Evolutionary conservation across 2,797 vertebrate genomes (phyloP), one percentile per base, ranked within the genome.

Genomic region (Scolopax rusticola): DNA sequence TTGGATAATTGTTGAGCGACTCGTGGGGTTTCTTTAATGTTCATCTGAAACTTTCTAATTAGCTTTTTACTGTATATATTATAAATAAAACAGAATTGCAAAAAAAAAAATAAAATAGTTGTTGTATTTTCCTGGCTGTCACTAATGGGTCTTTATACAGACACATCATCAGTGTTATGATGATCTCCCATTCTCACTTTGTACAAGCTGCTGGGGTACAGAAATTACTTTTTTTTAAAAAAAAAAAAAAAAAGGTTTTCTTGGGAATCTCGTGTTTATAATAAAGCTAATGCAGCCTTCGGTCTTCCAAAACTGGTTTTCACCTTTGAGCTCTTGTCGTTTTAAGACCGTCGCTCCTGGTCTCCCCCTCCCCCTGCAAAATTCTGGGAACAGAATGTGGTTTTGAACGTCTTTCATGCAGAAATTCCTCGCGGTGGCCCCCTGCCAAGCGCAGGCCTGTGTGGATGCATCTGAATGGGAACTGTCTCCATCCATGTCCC

Each of bases 391-490:
- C 38, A 54, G 76, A 90, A 80, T 70, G 63, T 2, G 0, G 6
- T 93, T 93, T 83, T 86, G 1, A 60, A 48, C 69, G 80, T 71
- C 84, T 82, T 89, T 87, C 27, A 79, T 90, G 86, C 40, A 93
- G 84, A 93, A 94, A 61, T 93, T 87, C 67, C 65, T 90, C 21
- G 0, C 6, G 36, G 23, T 86, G 95, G 70, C 70, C 27, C 33
- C 30, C 36, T 60, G 85, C 88, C 86, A 94, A 76, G 56, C 2
- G 5, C 18, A 36, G 11, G 23, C 63, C 17, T 83, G 91, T 93
- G 70, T 32, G 33, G 80, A 61, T 94, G 64, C 53, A 5, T 94
- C 77, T 94, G 79, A 90, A 33, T 96, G 93, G 75, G 84, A 80
- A 50, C 87, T 94, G 90, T 84, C 94, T 91, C 87, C 65, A 54